These are phyloP conservation scores for Malacosoma neustria DNA, from an alignment of 2,888 invertebrate genomes.

Conservation along the genomic window DNA sequence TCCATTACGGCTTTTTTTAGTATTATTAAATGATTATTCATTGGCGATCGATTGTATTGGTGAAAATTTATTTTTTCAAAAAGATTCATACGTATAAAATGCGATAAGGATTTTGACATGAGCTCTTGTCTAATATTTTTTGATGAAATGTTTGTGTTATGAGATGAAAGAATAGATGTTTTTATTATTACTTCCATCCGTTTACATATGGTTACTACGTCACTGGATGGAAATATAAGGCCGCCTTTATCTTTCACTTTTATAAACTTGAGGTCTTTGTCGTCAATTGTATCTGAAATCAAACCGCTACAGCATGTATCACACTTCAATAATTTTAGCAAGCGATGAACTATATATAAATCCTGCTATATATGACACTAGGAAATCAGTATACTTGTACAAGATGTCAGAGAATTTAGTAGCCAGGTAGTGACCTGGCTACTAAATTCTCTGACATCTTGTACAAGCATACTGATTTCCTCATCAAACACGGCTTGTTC, in stretches of 20 bases:
- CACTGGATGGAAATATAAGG: conserved; percentile 10
- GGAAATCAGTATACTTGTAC: not conserved
- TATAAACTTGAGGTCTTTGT: conserved; percentile 4
- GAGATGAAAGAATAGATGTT: not conserved
- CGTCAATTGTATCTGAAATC: conserved; percentile 5
- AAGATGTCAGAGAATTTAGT: not conserved
- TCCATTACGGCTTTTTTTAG: not conserved
- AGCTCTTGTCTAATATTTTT: not conserved
- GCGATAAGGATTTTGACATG: not conserved
- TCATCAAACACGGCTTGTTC: not conserved
- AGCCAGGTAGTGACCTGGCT: conserved; percentile 2
- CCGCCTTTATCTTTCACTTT: conserved; percentile 13
- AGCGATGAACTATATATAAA: conserved; percentile 9
- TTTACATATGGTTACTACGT: conserved; percentile 14
- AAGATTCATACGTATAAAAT: not conserved
- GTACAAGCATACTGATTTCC: too few species aligned
- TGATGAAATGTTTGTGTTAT: not conserved
- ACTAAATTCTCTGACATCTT: too few species aligned
- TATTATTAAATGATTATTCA: not conserved
- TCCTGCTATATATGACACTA: conserved; percentile 11
- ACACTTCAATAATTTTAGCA: conserved; percentile 11
- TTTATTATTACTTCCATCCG: not conserved
- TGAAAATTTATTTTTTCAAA: not conserved
- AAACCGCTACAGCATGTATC: conserved; percentile 10
- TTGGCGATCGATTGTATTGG: not conserved